Evolutionary conservation across 1,140 invertebrate genomes (phyloP), one percentile per base, ranked within the genome.

Genomic region (Pentalonia nigronervosa): DNA sequence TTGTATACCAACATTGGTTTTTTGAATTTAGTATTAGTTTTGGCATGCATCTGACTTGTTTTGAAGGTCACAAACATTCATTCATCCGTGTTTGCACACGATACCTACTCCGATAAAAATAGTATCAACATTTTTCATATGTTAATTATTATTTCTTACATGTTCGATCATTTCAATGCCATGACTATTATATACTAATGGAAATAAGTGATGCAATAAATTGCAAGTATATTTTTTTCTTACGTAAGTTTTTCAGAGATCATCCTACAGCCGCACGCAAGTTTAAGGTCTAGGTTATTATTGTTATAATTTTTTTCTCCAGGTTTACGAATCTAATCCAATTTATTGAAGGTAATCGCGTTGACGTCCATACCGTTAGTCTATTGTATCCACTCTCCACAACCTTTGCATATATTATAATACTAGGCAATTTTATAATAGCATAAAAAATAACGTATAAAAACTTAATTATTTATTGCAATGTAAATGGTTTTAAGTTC

Each of bases 281-380:
- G 91, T 93, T 93, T 93, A 93, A 93, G 91, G 91, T 93, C 91
- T 93, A 93, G 91, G 91, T 86, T 53, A 90, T 60, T n/a, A 67
- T 89, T 88, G 41, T 88, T 47, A 20, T n/a, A 34, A 53, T 53
- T 50, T 90, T 53, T 90, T 90, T 60, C 89, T 90, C 89, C 53
- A 90, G 53, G 23, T 45, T 45, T 41, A 41, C 41, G 14, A 88
- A 48, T 41, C 53, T 11, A 56, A 60, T 60, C 53, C 36, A 30
- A 45, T 90, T 60, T 25, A 90, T n/a, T 14, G 89, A 90, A 90
- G 89, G 89, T 56, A 45, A 90, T 90, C 50, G 41, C 34, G 89
- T 90, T 36, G 6, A 9, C 36, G 34, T 34, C 20, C 25, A 53
- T 53, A 36, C 20, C 36, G 48, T 89, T 34, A 11, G 36, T 53